Evolutionary conservation across 1,140 invertebrate species (phyloP).

Genomic region (Diploscapter pachys): DNA sequence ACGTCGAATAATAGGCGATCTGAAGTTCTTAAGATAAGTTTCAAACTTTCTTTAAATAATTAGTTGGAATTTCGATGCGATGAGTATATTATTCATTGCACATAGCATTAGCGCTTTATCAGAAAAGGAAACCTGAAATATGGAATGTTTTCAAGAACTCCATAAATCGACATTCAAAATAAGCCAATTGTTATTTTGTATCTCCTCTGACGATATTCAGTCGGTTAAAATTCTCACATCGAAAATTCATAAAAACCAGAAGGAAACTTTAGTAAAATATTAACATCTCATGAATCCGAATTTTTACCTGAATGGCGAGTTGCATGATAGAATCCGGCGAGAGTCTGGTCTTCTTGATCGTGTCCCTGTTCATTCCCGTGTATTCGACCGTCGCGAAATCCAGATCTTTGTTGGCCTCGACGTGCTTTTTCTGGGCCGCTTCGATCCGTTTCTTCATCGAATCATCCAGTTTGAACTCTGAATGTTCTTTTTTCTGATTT

Average conservation of each 20-base stretch:
- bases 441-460: conserved; percentile 69
- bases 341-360: conserved; percentile 74
- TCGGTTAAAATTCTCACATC: too few species aligned
- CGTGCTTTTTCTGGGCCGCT: conserved; percentile 69
- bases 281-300: neutral
- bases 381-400: conserved; percentile 73
- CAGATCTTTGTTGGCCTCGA: conserved; percentile 68
- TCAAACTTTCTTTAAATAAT: too few species aligned
- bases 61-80: too few species aligned
- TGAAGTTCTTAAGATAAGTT: neutral
- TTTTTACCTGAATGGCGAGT: conserved; percentile 77
- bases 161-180: too few species aligned
- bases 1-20: conserved; percentile 74
- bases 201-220: too few species aligned
- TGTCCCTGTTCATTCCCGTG: conserved; percentile 60
- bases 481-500: conserved; percentile 27
- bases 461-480: conserved; percentile 74
- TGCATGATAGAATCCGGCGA: conserved; percentile 92
- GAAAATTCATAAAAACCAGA: too few species aligned
- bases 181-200: too few species aligned
- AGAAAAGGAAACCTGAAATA: neutral
- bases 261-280: too few species aligned
- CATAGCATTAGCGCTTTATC: neutral
- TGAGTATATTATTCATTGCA: neutral
- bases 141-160: neutral